phyloP scores from a whole-genome alignment of 1,140 invertebrate genomes.

The Rhyacophila brunnea region DNA sequence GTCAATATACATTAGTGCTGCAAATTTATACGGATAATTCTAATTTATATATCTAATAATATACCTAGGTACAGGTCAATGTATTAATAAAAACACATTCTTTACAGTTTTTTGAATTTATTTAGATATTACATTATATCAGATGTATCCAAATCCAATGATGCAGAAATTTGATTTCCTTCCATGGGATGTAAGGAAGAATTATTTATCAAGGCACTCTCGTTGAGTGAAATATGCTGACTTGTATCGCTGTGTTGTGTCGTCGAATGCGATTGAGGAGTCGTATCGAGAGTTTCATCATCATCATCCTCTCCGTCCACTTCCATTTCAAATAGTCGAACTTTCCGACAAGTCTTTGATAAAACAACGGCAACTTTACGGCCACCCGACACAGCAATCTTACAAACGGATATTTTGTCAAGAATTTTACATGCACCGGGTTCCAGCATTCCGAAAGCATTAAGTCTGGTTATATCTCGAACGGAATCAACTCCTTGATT shows the following conservation, averaged over 20 bases:
- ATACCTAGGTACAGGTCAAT: no score
- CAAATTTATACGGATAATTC: no score
- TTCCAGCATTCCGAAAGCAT: slow-evolving; percentile 53
- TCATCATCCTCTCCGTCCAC: slow-evolving; percentile 86
- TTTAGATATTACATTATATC: slow-evolving; percentile 12
- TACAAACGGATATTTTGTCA: slow-evolving; percentile 70
- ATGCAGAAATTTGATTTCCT: slow-evolving; percentile 16
- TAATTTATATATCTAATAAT: no score
- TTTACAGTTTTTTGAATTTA: no score
- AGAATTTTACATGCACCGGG: slow-evolving; percentile 58
- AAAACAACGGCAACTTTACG: slow-evolving; percentile 86
- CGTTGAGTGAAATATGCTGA: slow-evolving; percentile 27
- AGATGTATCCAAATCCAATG: slow-evolving; percentile 24
- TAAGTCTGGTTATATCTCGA: slow-evolving; percentile 50
- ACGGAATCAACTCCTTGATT: slow-evolving; percentile 52
- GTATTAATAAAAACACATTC: no score
- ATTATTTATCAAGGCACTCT: slow-evolving; percentile 10
- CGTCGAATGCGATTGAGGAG: slow-evolving; percentile 41
- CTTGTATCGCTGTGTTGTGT: slow-evolving; percentile 30
- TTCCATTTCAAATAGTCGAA: slow-evolving; percentile 89
- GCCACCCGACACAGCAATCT: slow-evolving; percentile 81
- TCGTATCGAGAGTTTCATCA: slow-evolving; percentile 59
- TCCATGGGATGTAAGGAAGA: slow-evolving; percentile 9
- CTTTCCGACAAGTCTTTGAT: slow-evolving; percentile 74
- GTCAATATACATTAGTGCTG: no score